Percentiles rank a stretch among this genome's conserved stretches.
phyloP scores from a whole-genome alignment of 2,113 vertebrate species.

The Callorhinus ursinus region DNA sequence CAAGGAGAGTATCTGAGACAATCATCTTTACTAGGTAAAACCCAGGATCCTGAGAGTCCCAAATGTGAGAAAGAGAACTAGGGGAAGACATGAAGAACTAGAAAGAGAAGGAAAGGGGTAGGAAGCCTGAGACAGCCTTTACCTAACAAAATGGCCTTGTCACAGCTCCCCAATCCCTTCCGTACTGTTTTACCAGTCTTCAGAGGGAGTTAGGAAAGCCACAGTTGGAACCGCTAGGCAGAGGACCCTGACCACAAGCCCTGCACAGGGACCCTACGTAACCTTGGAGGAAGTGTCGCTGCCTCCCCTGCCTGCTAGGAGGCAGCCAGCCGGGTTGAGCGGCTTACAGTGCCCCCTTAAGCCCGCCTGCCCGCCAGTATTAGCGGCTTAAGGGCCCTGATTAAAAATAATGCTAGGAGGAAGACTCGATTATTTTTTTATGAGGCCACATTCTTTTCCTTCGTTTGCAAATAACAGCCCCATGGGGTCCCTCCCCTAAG shows the following conservation, averaged over 20 bases:
- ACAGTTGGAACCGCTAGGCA: not conserved
- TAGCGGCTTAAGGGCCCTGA: not conserved
- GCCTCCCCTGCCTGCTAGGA: not conserved
- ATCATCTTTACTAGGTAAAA: not conserved
- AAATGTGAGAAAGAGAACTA: not conserved
- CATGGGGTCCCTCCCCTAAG: not conserved
- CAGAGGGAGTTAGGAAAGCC: not conserved
- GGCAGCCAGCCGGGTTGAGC: not conserved
- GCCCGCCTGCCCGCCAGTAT: not conserved
- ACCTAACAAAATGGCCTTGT: not conserved
- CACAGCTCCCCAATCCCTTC: not conserved
- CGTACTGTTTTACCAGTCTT: not conserved
- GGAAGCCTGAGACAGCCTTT: not conserved
- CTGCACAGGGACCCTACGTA: not conserved
- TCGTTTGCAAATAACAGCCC: constrained; percentile 45
- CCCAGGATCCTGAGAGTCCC: not conserved
- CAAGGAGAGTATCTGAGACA: not conserved
- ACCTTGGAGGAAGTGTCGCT: not conserved
- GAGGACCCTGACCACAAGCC: not conserved
- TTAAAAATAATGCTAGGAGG: constrained; percentile 20
- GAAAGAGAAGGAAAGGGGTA: not conserved
- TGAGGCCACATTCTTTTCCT: not conserved
- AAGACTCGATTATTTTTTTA: not conserved
- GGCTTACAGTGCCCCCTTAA: not conserved
- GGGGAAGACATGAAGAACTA: not conserved